Base-by-base conservation (phyloP, 1,140 invertebrate genomes). In the Oryctes rhinoceros region DNA sequence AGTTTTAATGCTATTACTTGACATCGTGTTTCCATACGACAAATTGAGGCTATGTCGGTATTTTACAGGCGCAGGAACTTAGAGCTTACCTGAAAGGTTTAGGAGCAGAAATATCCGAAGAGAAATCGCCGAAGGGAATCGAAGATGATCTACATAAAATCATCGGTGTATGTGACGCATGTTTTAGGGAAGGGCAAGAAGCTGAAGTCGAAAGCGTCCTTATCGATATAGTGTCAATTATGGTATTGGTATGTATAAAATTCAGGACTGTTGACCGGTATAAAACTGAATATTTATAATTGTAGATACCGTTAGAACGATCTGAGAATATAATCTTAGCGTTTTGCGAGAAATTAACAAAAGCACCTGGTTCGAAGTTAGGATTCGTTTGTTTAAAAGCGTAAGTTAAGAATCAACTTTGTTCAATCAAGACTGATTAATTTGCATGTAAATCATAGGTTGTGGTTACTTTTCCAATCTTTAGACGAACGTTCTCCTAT, bases 101-200 rank as follows among this genome's bases (percentile, higher is more conserved):
- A 20, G 97, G 97, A 44, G 97, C 96, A 37, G 95, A 97, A 89
- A 96, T 98, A 83, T 95, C 96, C 3, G 94, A 96, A 85, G 96
- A 98, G 86, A 96, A 96, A 85, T 94, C 94, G 7, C 91, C 93
- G 0, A 96, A 96, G 89, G 96, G 96, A 10, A 94, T 97, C 83
- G 95, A 97, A 87, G 95, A 97, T 91, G 96, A 98, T 90, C 90
- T 98, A 79, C 94, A 97, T 86, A 96, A 98, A 88, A 97, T 98
- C 82, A 97, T 98, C 85, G 95, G 95, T 78, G 96, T 97, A 7
- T 98, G 96, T 87, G 96, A 98, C 88, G 91, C 95, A 67, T 97
- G 95, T 87, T 98, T 98, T 87, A 95, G 96, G 85, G 95, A 95
- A 86, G 92, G 92, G 2, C 93, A 93, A 86, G 94, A 96, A 88